Conservation (phyloP, 92 coral and sea anemone species). For the Epizoanthus stellaris region DNA sequence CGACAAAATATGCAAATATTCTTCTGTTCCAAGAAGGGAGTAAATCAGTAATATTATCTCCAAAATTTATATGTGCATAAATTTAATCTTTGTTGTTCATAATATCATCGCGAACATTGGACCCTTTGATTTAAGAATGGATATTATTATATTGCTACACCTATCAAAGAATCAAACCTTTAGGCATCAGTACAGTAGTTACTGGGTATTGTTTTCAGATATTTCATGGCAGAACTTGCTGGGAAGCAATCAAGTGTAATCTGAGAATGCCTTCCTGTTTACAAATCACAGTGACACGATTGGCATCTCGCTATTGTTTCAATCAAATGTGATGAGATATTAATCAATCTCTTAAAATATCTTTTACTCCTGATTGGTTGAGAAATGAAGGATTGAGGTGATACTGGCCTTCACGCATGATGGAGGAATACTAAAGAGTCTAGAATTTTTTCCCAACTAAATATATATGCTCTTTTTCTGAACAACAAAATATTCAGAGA, state of each 20-base stretch:
- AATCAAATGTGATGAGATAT: neutral
- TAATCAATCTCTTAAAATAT: slow-evolving; percentile 11
- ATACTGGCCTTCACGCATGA: slow-evolving; percentile 16
- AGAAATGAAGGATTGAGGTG: neutral
- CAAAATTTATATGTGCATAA: slow-evolving; percentile 27
- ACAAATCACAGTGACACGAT: slow-evolving; percentile 26
- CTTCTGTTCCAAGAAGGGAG: neutral
- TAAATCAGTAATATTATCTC: neutral
- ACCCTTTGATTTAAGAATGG: neutral
- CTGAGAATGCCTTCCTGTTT: slow-evolving; percentile 39
- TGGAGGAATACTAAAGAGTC: neutral
- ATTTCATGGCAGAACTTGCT: slow-evolving; percentile 12
- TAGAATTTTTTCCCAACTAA: neutral
- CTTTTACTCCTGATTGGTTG: slow-evolving; percentile 2
- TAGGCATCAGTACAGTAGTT: no score
- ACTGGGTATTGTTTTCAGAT: neutral
- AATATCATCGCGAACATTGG: no score
- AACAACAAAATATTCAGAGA: neutral
- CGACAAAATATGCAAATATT: neutral
- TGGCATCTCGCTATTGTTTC: slow-evolving; percentile 4
- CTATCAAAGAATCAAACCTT: no score
- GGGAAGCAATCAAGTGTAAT: slow-evolving; percentile 2
- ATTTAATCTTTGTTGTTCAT: slow-evolving; percentile 3
- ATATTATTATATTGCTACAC: neutral
- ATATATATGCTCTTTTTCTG: neutral